A percentile compares a stretch with the other conserved stretches of the same genome.
Evolutionary conservation across 2,888 invertebrate species (phyloP).

Genomic region (Teinopalpus imperialis): DNA sequence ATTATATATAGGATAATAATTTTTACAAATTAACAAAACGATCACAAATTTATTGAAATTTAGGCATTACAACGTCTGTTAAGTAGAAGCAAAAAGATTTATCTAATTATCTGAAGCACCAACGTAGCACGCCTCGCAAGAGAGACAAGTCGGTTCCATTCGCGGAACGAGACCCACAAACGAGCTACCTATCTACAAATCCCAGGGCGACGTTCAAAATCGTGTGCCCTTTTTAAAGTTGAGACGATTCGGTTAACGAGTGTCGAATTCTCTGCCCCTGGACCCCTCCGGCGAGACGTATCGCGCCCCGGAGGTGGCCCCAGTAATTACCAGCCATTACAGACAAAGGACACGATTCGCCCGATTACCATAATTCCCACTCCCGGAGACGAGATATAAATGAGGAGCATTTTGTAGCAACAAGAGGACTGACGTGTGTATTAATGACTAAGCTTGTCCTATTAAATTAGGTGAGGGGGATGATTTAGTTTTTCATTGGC

Average conservation of each 20-base stretch:
- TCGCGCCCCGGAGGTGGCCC: slow-evolving; percentile 73
- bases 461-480: slow-evolving; percentile 79
- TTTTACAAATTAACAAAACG: no score
- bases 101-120: no score
- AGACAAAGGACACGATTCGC: slow-evolving; percentile 80
- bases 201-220: slow-evolving; percentile 72
- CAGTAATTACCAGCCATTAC: slow-evolving; percentile 80
- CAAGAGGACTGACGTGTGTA: slow-evolving; percentile 79
- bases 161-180: slow-evolving; percentile 13
- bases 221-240: slow-evolving; percentile 79
- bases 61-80: no score
- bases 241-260: slow-evolving; percentile 79
- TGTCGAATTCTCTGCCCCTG: slow-evolving; percentile 73
- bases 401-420: slow-evolving; percentile 80
- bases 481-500: slow-evolving; percentile 77
- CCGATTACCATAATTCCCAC: slow-evolving; percentile 81
- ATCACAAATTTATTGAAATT: no score
- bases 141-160: background rate
- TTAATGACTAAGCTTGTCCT: slow-evolving; percentile 80
- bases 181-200: slow-evolving; percentile 55
- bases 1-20: no score
- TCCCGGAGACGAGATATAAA: slow-evolving; percentile 75
- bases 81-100: no score
- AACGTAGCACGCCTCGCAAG: no score
- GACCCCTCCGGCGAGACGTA: slow-evolving; percentile 63